These are phyloP conservation scores for Timandra comae DNA, from an alignment of 2,888 invertebrate species.

Conservation along the genomic window DNA sequence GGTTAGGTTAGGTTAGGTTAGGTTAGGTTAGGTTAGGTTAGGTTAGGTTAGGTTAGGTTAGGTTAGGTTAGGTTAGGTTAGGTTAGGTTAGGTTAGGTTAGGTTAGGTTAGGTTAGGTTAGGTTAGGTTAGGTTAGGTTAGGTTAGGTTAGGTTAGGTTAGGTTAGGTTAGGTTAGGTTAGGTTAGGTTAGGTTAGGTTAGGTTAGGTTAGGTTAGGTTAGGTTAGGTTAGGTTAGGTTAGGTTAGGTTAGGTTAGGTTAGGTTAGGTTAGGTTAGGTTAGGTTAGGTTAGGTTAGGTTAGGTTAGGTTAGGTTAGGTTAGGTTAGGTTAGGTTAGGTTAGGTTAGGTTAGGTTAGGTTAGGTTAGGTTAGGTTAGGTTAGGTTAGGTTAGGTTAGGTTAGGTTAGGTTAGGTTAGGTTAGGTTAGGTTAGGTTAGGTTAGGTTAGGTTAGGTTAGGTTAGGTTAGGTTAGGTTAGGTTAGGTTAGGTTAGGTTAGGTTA, in stretches of 20 bases:
- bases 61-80: slow-evolving; percentile 19
- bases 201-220: no score
- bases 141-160: slow-evolving; percentile 19
- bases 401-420: slow-evolving; percentile 19
- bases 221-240: no score
- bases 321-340: no score
- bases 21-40: slow-evolving; percentile 14
- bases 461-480: no score
- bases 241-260: no score
- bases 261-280: slow-evolving; percentile 18
- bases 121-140: slow-evolving; percentile 17
- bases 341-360: no score
- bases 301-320: no score
- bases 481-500: no score
- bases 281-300: no score
- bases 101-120: slow-evolving; percentile 18
- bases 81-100: slow-evolving; percentile 15
- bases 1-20: slow-evolving; percentile 23
- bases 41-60: slow-evolving; percentile 13
- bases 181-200: slow-evolving; percentile 20
- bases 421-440: slow-evolving; percentile 19
- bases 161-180: slow-evolving; percentile 15
- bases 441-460: slow-evolving; percentile 12
- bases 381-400: no score
- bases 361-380: no score